These are phyloP conservation scores for Darevskia mixta DNA, from an alignment of 2,797 vertebrate genomes.

Conservation along the genomic window DNA sequence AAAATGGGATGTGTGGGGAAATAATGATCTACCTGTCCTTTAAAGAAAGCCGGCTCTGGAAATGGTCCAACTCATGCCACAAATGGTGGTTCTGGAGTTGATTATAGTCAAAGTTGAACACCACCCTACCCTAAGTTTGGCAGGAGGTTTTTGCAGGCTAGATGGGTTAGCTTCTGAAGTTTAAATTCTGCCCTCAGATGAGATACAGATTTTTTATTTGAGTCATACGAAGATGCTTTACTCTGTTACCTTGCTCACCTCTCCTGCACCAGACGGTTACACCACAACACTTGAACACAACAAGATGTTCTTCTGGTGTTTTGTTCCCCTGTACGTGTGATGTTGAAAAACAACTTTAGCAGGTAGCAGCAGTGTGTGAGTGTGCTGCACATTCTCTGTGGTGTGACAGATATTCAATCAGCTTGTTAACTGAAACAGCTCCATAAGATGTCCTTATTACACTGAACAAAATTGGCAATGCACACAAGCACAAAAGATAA, in stretches of 20 bases:
- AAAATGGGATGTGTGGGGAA: neutral
- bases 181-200: no score
- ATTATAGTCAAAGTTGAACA: neutral
- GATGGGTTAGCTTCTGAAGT: neutral
- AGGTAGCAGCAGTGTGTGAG: neutral
- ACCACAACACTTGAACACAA: neutral
- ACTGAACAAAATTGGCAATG: conserved; percentile 47
- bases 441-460: conserved; percentile 37
- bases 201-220: neutral
- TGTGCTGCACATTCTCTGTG: neutral
- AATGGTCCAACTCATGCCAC: neutral
- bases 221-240: neutral
- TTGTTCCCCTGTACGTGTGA: conserved; percentile 13
- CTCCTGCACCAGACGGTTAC: neutral
- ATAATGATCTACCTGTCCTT: neutral
- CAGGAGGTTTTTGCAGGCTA: neutral
- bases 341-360: conserved; percentile 11
- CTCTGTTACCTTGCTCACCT: neutral
- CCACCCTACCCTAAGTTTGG: neutral
- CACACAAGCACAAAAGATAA: conserved; percentile 41
- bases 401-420: conserved; percentile 33
- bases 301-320: neutral
- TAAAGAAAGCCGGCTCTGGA: neutral
- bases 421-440: conserved; percentile 42
- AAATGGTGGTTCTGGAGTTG: neutral